A percentile compares a stretch with the other conserved stretches of the same genome.
Conservation (phyloP, 2,888 invertebrate species). For the Xanthia icteritia region DNA sequence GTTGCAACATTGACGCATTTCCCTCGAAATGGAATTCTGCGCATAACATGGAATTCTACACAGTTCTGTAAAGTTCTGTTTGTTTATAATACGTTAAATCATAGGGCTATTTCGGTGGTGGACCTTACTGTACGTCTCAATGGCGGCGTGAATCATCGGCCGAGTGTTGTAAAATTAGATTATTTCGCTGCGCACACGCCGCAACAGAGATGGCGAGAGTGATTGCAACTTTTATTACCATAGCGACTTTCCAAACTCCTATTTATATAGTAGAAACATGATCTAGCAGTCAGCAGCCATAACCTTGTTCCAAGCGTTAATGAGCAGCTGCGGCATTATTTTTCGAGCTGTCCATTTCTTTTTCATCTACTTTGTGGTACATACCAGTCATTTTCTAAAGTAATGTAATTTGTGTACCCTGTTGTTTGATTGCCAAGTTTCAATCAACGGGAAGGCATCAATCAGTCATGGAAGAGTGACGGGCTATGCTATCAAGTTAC, state of each 20-base stretch:
- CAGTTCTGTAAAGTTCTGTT: constrained; percentile 55
- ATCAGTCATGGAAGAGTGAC: constrained; percentile 39
- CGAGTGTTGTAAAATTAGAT: constrained; percentile 80
- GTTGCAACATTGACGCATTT: constrained; percentile 50
- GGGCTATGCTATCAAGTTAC: constrained; percentile 59
- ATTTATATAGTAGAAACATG: constrained; percentile 57
- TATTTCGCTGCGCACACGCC: constrained; percentile 71
- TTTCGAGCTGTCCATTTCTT: constrained; percentile 27
- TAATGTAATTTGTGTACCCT: constrained; percentile 31
- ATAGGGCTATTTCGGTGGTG: constrained; percentile 74
- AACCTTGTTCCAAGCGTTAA: constrained; percentile 40
- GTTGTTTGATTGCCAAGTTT: constrained; percentile 64
- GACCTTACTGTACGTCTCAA: constrained; percentile 83
- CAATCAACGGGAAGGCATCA: constrained; percentile 60
- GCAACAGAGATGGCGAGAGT: constrained; percentile 54
- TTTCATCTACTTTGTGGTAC: constrained; percentile 1
- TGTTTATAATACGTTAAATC: constrained; percentile 78
- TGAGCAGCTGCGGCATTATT: constrained; percentile 20
- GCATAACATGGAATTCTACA: constrained; percentile 57
- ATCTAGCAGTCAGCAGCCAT: constrained; percentile 37
- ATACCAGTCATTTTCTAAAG: constrained; percentile 29
- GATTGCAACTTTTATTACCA: constrained; percentile 69
- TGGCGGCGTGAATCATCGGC: constrained; percentile 80
- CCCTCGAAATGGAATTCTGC: constrained; percentile 32
- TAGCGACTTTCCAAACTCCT: constrained; percentile 54